These are phyloP conservation scores for Eciton burchellii DNA, from an alignment of 1,140 invertebrate species.

Conservation along the genomic window DNA sequence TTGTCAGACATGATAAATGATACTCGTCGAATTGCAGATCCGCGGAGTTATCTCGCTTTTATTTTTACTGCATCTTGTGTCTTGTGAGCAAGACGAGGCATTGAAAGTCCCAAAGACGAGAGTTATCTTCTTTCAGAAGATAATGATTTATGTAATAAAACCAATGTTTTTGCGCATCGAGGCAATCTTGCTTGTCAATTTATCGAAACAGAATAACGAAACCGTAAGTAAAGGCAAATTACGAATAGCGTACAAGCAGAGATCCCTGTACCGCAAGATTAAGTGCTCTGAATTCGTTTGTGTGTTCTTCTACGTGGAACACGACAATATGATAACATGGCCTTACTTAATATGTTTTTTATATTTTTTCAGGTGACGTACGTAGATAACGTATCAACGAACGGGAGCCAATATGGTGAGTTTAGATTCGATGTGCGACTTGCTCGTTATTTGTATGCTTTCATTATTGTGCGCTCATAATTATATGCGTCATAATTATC, in stretches of 20 bases:
- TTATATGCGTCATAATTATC: not conserved
- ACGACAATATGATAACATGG: not conserved
- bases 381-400: conserved; percentile 21
- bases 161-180: not conserved
- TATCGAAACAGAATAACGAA: not conserved
- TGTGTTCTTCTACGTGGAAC: not conserved
- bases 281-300: not conserved
- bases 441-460: not conserved
- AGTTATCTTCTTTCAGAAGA: not conserved
- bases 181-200: not conserved
- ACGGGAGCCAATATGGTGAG: conserved; percentile 42
- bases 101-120: conserved; percentile 2
- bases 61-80: not conserved
- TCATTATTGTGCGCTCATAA: conserved; percentile 11
- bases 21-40: not conserved
- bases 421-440: not conserved
- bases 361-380: not conserved
- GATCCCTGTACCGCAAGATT: not conserved
- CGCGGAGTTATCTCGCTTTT: not conserved
- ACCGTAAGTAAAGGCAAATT: not conserved
- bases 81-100: not conserved
- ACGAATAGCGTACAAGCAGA: not conserved
- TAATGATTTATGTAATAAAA: conserved; percentile 25
- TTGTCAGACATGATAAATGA: conserved; percentile 4
- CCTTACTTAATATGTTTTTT: not conserved